These are phyloP conservation scores for Chunga burmeisteri DNA, from an alignment of 2,113 vertebrate species.

Conservation along the genomic window DNA sequence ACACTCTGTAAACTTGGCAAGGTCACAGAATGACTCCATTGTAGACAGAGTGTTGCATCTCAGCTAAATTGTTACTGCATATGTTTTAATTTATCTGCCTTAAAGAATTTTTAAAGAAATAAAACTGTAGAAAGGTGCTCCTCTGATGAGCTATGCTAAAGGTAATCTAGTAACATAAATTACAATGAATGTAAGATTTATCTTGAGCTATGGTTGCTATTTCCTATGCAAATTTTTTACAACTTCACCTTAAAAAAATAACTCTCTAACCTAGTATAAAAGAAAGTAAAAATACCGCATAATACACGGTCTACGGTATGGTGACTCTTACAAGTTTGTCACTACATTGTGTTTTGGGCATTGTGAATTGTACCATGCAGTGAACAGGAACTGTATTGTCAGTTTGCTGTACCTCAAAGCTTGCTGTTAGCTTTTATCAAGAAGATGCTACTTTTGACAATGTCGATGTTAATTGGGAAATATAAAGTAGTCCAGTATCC, in stretches of 20 bases:
- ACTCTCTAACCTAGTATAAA: neutral
- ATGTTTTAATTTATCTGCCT: constrained; percentile 8
- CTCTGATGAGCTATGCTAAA: neutral
- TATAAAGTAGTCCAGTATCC: neutral
- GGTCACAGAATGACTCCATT: constrained; percentile 50
- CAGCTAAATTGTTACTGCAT: constrained; percentile 1
- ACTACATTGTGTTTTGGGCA: neutral
- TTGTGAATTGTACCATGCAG: neutral
- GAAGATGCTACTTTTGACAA: neutral
- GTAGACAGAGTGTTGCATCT: constrained; percentile 12
- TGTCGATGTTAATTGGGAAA: neutral
- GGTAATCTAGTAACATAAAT: neutral
- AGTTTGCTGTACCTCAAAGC: neutral
- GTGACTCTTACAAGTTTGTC: neutral
- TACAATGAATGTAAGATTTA: neutral
- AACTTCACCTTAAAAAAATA: neutral
- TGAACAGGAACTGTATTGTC: neutral
- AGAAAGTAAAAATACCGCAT: neutral
- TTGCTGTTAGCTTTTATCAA: neutral
- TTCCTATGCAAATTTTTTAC: neutral
- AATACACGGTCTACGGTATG: neutral
- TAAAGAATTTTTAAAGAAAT: neutral
- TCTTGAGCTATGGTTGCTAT: neutral
- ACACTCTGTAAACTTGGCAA: constrained; percentile 65
- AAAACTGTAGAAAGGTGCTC: neutral